A percentile compares a stretch with the other conserved stretches of the same genome.
Evolutionary conservation across 2,888 invertebrate species (phyloP).

Genomic region (Dermolepida albohirtum): DNA sequence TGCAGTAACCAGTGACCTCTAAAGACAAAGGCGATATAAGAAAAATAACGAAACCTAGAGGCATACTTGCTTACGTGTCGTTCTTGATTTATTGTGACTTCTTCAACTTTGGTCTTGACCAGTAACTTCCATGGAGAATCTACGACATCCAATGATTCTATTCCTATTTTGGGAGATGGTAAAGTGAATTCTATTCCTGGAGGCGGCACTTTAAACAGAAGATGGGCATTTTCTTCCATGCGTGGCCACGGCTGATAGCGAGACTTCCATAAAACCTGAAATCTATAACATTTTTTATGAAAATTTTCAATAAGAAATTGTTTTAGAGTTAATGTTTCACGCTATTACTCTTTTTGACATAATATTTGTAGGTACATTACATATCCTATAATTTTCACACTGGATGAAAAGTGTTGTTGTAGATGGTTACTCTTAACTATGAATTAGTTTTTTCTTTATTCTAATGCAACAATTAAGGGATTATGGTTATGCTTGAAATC

Average conservation of each 20-base stretch:
- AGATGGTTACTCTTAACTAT: too few species aligned
- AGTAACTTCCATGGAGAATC: conserved; percentile 99
- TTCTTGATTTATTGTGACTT: conserved; percentile 98
- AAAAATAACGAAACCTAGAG: neutral
- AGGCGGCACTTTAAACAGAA: conserved; percentile 97
- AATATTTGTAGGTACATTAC: too few species aligned
- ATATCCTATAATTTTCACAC: too few species aligned
- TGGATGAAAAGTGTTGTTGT: too few species aligned
- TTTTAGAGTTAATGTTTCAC: too few species aligned
- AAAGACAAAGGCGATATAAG: conserved; percentile 48
- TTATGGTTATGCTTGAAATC: too few species aligned
- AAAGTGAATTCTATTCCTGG: conserved; percentile 99
- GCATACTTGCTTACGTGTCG: conserved; percentile 78
- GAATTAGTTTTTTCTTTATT: too few species aligned
- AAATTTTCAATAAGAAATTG: neutral
- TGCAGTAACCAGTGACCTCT: conserved; percentile 96
- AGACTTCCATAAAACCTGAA: conserved; percentile 96
- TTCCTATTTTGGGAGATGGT: conserved; percentile 98
- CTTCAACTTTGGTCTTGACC: conserved; percentile 98
- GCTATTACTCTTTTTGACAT: too few species aligned
- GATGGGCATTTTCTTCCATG: conserved; percentile 98
- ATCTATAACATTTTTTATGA: conserved; percentile 66
- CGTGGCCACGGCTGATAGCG: conserved; percentile 99
- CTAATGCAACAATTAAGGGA: too few species aligned
- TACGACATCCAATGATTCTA: conserved; percentile 92